Percentiles rank a stretch among this genome's conserved stretches.
phyloP scores from a whole-genome alignment of 2,113 vertebrate genomes.

The Electrona antarctica region DNA sequence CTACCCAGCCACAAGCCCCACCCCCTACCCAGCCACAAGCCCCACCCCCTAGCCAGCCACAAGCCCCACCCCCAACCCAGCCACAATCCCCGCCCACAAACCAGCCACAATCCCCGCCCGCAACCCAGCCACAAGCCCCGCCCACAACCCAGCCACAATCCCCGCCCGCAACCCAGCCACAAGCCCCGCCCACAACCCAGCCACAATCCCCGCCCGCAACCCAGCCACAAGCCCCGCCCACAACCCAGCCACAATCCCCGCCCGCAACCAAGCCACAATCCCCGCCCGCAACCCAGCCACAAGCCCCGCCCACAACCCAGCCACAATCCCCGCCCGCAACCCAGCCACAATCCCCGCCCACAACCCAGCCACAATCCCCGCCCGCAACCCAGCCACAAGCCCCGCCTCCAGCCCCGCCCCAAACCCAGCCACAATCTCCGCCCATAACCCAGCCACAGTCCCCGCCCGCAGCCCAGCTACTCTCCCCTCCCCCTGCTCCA shows the following conservation, averaged over 20 bases:
- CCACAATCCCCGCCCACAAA: neutral
- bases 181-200: neutral
- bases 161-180: neutral
- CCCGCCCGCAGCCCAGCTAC: conserved; percentile 4
- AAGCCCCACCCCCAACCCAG: neutral
- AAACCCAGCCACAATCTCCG: neutral
- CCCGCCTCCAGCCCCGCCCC: neutral
- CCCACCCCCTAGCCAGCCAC: neutral
- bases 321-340: neutral
- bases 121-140: too few relatives aligned
- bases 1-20: neutral
- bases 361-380: neutral
- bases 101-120: neutral
- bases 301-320: neutral
- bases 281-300: neutral
- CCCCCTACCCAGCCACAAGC: neutral
- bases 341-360: neutral
- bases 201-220: neutral
- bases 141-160: neutral
- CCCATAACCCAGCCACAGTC: conserved; percentile 1
- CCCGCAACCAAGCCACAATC: neutral
- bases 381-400: neutral
- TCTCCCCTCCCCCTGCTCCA: neutral
- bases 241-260: neutral
- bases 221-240: neutral